Percentiles rank a stretch among this genome's conserved stretches.
Conservation (phyloP, 2,797 vertebrate species). For the Erethizon dorsatum region DNA sequence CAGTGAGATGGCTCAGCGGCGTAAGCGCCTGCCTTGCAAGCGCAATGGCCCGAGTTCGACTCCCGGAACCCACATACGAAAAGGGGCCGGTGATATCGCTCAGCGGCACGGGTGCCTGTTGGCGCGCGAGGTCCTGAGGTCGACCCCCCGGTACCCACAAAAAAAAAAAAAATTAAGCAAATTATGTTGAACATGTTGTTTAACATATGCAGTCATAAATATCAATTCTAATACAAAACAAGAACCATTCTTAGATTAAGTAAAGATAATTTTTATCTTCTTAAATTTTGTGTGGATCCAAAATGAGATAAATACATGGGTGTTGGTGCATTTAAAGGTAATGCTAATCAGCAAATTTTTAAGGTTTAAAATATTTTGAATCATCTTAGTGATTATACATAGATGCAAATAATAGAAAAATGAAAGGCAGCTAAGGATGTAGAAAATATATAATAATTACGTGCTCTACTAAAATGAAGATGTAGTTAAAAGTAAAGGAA, state of each 20-base stretch:
- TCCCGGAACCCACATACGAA: too few species aligned
- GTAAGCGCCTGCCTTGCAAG: too few species aligned
- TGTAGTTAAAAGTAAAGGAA: neutral
- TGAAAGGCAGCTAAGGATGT: neutral
- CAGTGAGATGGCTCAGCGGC: too few species aligned
- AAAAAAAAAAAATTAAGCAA: neutral
- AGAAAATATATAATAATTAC: neutral
- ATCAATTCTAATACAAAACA: slow-evolving; percentile 18
- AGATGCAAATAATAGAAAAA: neutral
- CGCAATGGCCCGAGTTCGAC: too few species aligned
- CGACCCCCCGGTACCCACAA: too few species aligned
- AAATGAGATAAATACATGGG: neutral
- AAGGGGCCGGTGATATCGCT: too few species aligned
- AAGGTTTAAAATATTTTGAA: neutral
- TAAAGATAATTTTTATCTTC: neutral
- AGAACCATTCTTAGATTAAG: neutral
- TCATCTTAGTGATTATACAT: neutral
- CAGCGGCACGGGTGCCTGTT: too few species aligned
- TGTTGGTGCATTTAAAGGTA: neutral
- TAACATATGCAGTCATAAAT: neutral
- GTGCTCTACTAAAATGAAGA: neutral
- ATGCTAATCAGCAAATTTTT: neutral
- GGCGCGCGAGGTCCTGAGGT: too few species aligned
- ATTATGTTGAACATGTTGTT: neutral
- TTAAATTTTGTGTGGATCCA: neutral